A percentile compares a stretch with the other conserved stretches of the same genome.
Evolutionary conservation across 2,888 invertebrate species (phyloP).

Genomic region (Chrysotoxum bicinctum): DNA sequence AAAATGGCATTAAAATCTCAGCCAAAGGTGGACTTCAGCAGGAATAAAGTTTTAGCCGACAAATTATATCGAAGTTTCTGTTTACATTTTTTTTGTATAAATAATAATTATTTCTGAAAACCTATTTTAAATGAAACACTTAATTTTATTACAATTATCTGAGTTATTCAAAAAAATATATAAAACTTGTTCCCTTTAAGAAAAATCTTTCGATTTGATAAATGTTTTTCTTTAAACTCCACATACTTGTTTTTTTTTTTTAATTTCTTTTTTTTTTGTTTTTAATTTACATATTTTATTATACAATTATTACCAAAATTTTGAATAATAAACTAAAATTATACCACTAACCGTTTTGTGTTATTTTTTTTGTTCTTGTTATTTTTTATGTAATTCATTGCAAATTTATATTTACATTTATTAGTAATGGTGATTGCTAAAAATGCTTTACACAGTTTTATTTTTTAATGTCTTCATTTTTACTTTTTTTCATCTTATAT

Average conservation of each 20-base stretch:
- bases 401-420: conserved; percentile 10
- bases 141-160: not conserved
- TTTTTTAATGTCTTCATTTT: not conserved
- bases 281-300: conserved; percentile 30
- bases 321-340: conserved; percentile 41
- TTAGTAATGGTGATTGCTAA: conserved; percentile 55
- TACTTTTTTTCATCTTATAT: conserved; percentile 20
- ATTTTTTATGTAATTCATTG: conserved; percentile 50
- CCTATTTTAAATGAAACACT: no score
- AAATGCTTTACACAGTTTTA: conserved; percentile 30
- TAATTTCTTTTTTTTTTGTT: not conserved
- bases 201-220: not conserved
- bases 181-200: not conserved
- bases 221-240: not conserved
- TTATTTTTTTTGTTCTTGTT: not conserved
- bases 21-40: no score
- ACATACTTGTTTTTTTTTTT: not conserved
- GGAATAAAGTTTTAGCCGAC: no score
- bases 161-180: not conserved
- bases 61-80: no score
- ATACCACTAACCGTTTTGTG: conserved; percentile 64
- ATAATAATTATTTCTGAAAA: no score
- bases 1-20: no score
- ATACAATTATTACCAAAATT: conserved; percentile 11
- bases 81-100: no score